phyloP scores from a whole-genome alignment of 2,113 vertebrate genomes.

The Epinephelus lanceolatus region DNA sequence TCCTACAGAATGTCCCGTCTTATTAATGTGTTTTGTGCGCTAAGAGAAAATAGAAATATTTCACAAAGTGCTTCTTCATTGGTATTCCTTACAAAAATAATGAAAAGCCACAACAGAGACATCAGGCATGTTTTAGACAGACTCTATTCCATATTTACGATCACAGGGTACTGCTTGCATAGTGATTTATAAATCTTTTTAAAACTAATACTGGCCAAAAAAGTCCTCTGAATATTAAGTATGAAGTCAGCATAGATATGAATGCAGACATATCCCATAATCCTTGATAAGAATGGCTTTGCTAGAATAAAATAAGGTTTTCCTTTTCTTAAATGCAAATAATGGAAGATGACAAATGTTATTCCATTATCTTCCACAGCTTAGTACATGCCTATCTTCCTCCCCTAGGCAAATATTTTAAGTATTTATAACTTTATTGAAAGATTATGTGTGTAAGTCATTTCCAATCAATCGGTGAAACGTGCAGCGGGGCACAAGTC shows the following conservation, averaged over 20 bases:
- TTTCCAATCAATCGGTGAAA: constrained; percentile 33
- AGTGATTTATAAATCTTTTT: constrained; percentile 36
- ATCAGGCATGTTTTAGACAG: constrained; percentile 16
- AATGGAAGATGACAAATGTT: constrained; percentile 58
- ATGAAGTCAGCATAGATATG: constrained; percentile 33
- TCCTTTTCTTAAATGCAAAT: constrained; percentile 66
- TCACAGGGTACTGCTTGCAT: constrained; percentile 39
- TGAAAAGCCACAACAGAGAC: constrained; percentile 18
- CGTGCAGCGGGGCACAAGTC: constrained; percentile 13
- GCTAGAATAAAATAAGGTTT: constrained; percentile 35
- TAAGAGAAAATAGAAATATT: constrained; percentile 8
- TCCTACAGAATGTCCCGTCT: not conserved
- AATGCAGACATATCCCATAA: constrained; percentile 52
- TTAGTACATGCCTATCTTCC: constrained; percentile 42
- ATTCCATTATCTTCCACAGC: constrained; percentile 51
- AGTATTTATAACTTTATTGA: constrained; percentile 64
- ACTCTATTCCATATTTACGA: constrained; percentile 31
- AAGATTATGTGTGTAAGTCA: constrained; percentile 61
- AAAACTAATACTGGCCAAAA: constrained; percentile 28
- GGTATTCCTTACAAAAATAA: constrained; percentile 28
- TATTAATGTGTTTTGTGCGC: constrained; percentile 3
- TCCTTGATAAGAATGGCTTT: constrained; percentile 57
- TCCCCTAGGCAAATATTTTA: constrained; percentile 60
- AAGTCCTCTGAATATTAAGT: constrained; percentile 50
- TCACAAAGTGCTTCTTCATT: constrained; percentile 9